These are phyloP conservation scores for Drosophila lini DNA, from an alignment of 1,140 invertebrate species.

Conservation along the genomic window DNA sequence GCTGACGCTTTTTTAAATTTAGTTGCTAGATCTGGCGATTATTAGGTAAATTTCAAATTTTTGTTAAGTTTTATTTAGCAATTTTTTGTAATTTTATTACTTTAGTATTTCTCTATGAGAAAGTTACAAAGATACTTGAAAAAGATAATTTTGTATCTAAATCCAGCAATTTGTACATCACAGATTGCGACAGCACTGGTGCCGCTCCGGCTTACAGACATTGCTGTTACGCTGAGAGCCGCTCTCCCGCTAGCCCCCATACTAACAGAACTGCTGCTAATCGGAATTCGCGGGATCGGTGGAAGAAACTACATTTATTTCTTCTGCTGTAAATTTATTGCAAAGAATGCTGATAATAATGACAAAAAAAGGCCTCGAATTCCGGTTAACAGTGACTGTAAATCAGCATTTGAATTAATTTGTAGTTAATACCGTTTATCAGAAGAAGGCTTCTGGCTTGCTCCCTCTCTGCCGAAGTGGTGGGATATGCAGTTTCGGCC, in stretches of 20 bases:
- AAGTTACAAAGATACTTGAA: too few relatives aligned
- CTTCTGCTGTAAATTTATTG: neutral
- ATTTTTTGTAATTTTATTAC: neutral
- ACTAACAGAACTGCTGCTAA: constrained; percentile 7
- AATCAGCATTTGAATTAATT: neutral
- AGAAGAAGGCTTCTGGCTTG: neutral
- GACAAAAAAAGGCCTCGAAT: neutral
- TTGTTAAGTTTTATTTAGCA: neutral
- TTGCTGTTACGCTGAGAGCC: constrained; percentile 7
- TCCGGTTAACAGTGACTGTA: neutral
- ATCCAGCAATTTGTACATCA: neutral
- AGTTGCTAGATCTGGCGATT: neutral
- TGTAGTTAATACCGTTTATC: neutral
- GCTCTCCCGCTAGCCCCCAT: neutral
- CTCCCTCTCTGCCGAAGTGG: neutral
- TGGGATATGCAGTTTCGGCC: neutral
- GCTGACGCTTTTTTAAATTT: neutral
- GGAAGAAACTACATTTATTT: neutral
- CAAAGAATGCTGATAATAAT: neutral
- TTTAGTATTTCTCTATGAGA: too few relatives aligned
- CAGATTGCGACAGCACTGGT: neutral
- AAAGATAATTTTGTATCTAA: too few relatives aligned
- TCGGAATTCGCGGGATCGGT: constrained; percentile 6
- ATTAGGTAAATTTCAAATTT: too few relatives aligned
- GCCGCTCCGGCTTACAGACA: constrained; percentile 18